Evolutionary conservation across 2,888 invertebrate genomes (phyloP), one percentile per base, ranked within the genome.

Genomic region (Coecobrya sp.): DNA sequence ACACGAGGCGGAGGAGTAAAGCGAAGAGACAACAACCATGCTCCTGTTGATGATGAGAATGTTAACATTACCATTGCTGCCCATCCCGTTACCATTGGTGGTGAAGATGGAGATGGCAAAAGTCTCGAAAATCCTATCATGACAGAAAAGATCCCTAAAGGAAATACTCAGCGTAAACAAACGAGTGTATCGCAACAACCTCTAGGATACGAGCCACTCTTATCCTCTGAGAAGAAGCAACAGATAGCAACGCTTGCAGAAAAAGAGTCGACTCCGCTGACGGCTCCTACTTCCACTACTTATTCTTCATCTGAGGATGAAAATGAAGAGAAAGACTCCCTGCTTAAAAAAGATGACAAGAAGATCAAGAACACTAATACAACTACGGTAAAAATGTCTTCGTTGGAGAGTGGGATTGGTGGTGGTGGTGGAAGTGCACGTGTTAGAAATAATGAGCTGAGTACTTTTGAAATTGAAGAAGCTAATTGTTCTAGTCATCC

Each of bases 391-490:
- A 45, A 16, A 27, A n/a, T 36, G 59, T 36, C 82, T 73, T 52
- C 70, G n/a, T 45, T 42, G n/a, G 52, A 30, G 27, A 73, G 86
- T 76, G 59, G 62, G 22, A 42, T 49, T 25, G 49, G 19, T 59
- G 79, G 52, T 30, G 73, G 86, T 76, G 81, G 13, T 49, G 52
- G 30, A 5, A 85, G 85, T 85, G 85, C 62, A 45, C 19, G n/a
- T 1, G 85, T 62, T 45, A 68, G 70, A 45, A 91, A 82, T 81
- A 86, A 82, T 81, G 86, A 86, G 86, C 13, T 86, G 68, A 86
- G 91, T 76, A 86, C 86, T 82, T 91, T 91, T 91, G 91, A 91
- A 82, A 91, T 91, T 73, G 91, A 91, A 73, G 91, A 91, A 45
- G 91, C 82, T 86, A 81, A 79, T 73, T 68, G 70, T 30, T 91